Conservation (phyloP, 2,113 vertebrate species). For the Semicossyphus pulcher region DNA sequence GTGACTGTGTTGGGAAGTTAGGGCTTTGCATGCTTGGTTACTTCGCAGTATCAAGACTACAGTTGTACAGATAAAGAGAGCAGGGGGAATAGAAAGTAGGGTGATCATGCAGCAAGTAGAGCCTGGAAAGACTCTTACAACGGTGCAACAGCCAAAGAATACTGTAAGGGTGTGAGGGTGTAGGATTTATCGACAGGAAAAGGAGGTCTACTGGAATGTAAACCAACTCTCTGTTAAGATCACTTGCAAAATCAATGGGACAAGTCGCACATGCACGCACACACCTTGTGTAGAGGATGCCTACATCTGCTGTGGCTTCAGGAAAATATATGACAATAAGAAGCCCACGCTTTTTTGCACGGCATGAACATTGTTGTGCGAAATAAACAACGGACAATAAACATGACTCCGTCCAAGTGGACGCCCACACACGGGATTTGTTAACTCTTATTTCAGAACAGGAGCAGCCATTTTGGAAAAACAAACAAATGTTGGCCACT, state of each 20-base stretch:
- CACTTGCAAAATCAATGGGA: not conserved
- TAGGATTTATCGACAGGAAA: conserved; percentile 1
- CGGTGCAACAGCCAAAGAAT: not conserved
- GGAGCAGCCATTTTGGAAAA: not conserved
- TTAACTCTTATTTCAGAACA: not conserved
- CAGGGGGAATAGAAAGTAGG: conserved; percentile 1
- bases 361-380: not conserved
- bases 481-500: not conserved
- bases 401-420: conserved; percentile 12
- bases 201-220: not conserved
- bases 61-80: conserved; percentile 10
- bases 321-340: conserved; percentile 24
- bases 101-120: conserved; percentile 9
- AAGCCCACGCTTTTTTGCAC: conserved; percentile 20
- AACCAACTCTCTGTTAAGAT: conserved; percentile 17
- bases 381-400: conserved; percentile 40
- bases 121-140: conserved; percentile 11
- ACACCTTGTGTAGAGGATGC: not conserved
- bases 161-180: not conserved
- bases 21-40: conserved; percentile 34
- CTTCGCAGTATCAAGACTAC: not conserved
- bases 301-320: conserved; percentile 12
- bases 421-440: conserved; percentile 19
- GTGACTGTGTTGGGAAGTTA: not conserved
- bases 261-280: not conserved